Evolutionary conservation across 2,888 invertebrate species (phyloP), one percentile per base, ranked within the genome.

Genomic region (Megastigmus dorsalis): DNA sequence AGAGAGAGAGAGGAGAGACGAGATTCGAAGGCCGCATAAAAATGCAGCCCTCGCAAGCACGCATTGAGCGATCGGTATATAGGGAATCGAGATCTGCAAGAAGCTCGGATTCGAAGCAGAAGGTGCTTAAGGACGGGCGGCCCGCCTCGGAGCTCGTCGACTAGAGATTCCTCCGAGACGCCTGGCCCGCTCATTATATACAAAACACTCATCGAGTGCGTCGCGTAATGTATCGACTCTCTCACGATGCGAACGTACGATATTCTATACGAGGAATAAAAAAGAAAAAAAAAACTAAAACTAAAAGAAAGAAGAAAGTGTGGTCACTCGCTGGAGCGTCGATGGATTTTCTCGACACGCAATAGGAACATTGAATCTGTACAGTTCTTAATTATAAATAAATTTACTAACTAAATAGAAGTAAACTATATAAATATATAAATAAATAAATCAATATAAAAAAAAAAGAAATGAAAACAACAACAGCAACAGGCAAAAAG

Each of bases 301-400:
- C n/a, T 6, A 36, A 10, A 48, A 36, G 28, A 23, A 30, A 36
- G 26, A 70, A n/a, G n/a, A n/a, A n/a, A 60, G 60, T 75, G 70
- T 70, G 62, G 63, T 45, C 33, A 36, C 67, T 62, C 75, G 70
- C 62, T 33, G 48, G 26, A 84, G 84, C 84, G 86, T 84, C 83
- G 86, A 83, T 78, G 79, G 78, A 78, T 77, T 79, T 83, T 83
- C 84, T 85, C 84, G 82, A 82, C 81, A 80, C 83, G 83, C 82
- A 84, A 85, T 87, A 87, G 87, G 87, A 84, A 87, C 86, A 86
- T 87, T 86, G 82, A 87, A 87, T 87, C 87, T 88, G 87, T 88
- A 88, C 87, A 87, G 87, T 87, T 87, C 86, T 85, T 87, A 85
- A 86, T 83, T 85, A 87, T 86, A 86, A 87, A 86, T 86, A 84